phyloP scores from a whole-genome alignment of 2,888 invertebrate species.

The Philereme vetulata region DNA sequence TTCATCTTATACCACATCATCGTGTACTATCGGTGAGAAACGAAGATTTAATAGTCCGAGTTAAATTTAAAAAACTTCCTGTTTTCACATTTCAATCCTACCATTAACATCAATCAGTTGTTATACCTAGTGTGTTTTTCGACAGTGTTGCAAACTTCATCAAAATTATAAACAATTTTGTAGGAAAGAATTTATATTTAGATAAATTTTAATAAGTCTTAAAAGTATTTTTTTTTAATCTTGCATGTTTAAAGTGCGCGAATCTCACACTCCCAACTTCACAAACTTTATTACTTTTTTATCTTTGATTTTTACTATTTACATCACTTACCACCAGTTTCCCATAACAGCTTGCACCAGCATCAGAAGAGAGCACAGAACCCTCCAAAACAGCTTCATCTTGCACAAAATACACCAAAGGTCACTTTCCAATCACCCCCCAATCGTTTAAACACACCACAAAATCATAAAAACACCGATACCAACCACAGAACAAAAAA shows the following conservation, averaged over 20 bases:
- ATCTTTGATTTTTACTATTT: neutral
- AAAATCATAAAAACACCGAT: constrained; percentile 55
- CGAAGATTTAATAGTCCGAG: too few species aligned
- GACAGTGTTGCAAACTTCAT: constrained; percentile 13
- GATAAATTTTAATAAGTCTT: constrained; percentile 11
- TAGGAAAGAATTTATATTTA: constrained; percentile 21
- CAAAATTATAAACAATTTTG: constrained; percentile 13
- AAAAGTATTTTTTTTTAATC: too few species aligned
- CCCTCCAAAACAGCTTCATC: constrained; percentile 76
- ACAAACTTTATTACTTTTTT: neutral
- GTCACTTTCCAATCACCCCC: constrained; percentile 56
- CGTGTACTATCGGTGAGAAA: too few species aligned
- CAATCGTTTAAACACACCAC: constrained; percentile 54
- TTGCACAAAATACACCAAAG: constrained; percentile 47
- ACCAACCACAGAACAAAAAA: constrained; percentile 57
- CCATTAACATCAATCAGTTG: constrained; percentile 32
- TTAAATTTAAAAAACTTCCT: too few species aligned
- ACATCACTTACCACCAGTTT: constrained; percentile 75
- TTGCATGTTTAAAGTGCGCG: neutral
- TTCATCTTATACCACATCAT: too few species aligned
- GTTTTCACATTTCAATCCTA: constrained; percentile 21
- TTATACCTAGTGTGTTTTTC: constrained; percentile 18
- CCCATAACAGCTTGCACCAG: constrained; percentile 67
- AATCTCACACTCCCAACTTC: neutral
- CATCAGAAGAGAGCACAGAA: constrained; percentile 64